phyloP scores from a whole-genome alignment of 2,113 vertebrate genomes.

The Zapornia atra region DNA sequence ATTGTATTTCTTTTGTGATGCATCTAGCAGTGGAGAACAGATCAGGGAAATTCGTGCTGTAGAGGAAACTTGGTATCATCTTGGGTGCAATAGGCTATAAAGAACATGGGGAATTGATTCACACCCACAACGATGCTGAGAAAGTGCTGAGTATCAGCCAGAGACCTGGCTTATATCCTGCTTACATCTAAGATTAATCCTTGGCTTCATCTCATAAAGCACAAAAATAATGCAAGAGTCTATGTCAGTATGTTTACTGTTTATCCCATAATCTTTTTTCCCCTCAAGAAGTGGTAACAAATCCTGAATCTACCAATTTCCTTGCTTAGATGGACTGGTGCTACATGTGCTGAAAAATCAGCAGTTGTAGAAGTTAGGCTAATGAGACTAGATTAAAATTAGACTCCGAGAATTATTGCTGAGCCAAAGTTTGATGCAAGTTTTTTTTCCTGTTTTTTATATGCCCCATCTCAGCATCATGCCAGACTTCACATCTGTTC shows the following conservation, averaged over 20 bases:
- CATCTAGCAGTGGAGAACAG: background rate
- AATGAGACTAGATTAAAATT: conserved; percentile 38
- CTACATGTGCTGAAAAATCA: conserved; percentile 28
- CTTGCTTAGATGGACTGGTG: background rate
- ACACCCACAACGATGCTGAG: background rate
- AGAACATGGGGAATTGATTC: background rate
- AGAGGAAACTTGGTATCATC: background rate
- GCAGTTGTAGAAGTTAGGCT: conserved; percentile 7
- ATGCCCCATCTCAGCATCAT: background rate
- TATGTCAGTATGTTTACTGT: background rate
- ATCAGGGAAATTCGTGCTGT: background rate
- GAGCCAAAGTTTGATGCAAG: background rate
- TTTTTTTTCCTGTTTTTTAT: background rate
- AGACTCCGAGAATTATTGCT: conserved; percentile 3
- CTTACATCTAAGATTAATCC: background rate
- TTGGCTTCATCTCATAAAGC: background rate
- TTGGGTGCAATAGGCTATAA: background rate
- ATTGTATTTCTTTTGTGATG: background rate
- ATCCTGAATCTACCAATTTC: background rate
- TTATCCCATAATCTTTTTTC: background rate
- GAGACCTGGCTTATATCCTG: background rate
- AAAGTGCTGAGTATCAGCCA: background rate
- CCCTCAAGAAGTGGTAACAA: background rate
- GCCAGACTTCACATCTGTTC: conserved; percentile 17
- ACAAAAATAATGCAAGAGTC: background rate